Evolutionary conservation across 2,888 invertebrate genomes (phyloP), one percentile per base, ranked within the genome.

Genomic region (Pseudococcus viburni): DNA sequence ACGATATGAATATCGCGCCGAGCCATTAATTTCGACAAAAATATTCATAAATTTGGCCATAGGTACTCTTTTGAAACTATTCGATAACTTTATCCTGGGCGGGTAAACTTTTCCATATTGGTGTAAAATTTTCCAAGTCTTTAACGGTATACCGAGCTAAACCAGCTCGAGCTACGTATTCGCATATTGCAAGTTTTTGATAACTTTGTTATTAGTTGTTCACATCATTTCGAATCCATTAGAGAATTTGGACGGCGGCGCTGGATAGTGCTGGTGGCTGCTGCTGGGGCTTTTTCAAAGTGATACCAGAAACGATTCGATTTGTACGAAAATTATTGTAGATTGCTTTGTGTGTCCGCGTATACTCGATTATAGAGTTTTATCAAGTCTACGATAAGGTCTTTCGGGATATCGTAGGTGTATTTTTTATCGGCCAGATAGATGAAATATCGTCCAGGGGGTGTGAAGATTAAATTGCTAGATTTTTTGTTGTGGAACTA

Each of bases 31-130:
- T 77, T 19, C 19, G 80, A 46, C 33, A 83, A 83, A 83, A 83
- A 83, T 83, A 83, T 83, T 83, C 80, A 83, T 83, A 83, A 83
- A 83, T 83, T 83, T 83, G 73, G 33, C 33, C 73, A 83, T 83
- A 42, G 80, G 80, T 46, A 83, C 80, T 42, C 80, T 83, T 83
- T 83, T 83, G 46, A 83, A 83, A 83, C 80, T 83, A 83, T 83
- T 83, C 80, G 80, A 83, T 46, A 83, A 73, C 73, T 73, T 73
- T 73, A 73, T 73, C 73, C 64, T 22, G 3, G 64, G 22, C 64
- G 64, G 1, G 73, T 73, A 33, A 73, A 73, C 26, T 73, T 73
- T 73, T 73, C 73, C 73, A 73, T 73, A 73, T 73, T 73, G 73
- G 64, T 73, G 73, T 11, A 33, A 73, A 73, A 68, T 73, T 33